These are phyloP conservation scores for Leptosomus discolor DNA, from an alignment of 2,113 vertebrate species.

Conservation along the genomic window DNA sequence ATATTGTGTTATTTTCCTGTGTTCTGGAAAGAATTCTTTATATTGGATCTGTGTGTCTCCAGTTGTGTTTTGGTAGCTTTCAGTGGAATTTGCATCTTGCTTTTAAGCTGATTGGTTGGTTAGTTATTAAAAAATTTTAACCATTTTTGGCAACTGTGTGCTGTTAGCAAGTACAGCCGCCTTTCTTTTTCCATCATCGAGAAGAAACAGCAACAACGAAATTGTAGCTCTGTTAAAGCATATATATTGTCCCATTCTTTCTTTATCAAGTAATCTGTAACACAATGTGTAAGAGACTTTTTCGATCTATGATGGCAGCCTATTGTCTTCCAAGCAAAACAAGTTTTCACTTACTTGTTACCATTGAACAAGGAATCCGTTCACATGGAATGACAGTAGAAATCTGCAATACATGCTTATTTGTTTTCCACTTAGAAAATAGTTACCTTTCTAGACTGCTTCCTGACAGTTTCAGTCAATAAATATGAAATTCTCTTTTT, in stretches of 20 bases:
- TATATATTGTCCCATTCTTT: not conserved
- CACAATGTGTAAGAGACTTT: not conserved
- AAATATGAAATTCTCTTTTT: not conserved
- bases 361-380: not conserved
- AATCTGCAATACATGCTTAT: not conserved
- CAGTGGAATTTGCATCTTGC: not conserved
- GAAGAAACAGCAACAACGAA: not conserved
- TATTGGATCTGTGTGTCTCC: not conserved
- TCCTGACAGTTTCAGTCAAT: not conserved
- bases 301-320: not conserved
- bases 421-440: not conserved
- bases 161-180: not conserved
- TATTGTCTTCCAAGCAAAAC: not conserved
- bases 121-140: not conserved
- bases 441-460: not conserved
- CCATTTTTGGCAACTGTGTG: not conserved
- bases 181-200: not conserved
- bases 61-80: not conserved
- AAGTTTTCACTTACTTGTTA: not conserved
- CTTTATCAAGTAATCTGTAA: not conserved
- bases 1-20: not conserved
- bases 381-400: not conserved
- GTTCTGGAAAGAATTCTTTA: not conserved
- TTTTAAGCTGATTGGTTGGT: not conserved
- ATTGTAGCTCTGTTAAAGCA: not conserved